Conservation (phyloP, 37 sponge, comb jelly and placozoan species). For the Crambe crambe region DNA sequence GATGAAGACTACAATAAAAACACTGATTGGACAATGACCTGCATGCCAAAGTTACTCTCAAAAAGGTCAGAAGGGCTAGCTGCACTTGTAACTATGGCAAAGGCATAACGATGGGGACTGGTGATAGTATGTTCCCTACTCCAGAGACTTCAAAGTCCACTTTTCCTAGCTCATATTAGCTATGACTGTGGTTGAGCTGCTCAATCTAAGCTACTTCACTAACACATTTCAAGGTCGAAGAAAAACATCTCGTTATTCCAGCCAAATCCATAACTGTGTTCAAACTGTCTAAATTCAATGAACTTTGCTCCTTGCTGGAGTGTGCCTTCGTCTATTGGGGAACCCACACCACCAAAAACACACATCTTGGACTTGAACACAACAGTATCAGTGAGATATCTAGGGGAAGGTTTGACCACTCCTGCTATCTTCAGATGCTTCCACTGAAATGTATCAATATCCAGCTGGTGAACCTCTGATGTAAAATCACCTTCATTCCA, state of each 20-base stretch:
- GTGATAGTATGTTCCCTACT: too few relatives aligned
- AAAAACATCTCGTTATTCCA: constrained; percentile 44
- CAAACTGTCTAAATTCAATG: neutral
- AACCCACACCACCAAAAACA: constrained; percentile 6
- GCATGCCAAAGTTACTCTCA: too few relatives aligned
- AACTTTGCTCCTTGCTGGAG: constrained; percentile 5
- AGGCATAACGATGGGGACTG: too few relatives aligned
- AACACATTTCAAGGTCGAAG: constrained; percentile 25
- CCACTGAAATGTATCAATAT: neutral
- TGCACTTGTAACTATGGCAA: too few relatives aligned
- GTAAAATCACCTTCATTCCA: constrained; percentile 7
- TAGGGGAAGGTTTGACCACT: neutral
- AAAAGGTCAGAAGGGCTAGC: too few relatives aligned
- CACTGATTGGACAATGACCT: too few relatives aligned
- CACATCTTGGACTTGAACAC: neutral
- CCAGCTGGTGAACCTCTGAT: neutral
- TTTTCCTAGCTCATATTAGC: too few relatives aligned
- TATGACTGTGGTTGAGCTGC: too few relatives aligned
- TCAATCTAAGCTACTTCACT: neutral
- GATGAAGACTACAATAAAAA: too few relatives aligned
- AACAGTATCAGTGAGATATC: neutral
- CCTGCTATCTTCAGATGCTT: neutral
- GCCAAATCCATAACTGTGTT: neutral
- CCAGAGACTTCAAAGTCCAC: too few relatives aligned
- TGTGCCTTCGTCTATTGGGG: neutral